A percentile compares a stretch with the other conserved stretches of the same genome.
Conservation (phyloP, 2,888 invertebrate genomes). For the Leptothorax acervorum region DNA sequence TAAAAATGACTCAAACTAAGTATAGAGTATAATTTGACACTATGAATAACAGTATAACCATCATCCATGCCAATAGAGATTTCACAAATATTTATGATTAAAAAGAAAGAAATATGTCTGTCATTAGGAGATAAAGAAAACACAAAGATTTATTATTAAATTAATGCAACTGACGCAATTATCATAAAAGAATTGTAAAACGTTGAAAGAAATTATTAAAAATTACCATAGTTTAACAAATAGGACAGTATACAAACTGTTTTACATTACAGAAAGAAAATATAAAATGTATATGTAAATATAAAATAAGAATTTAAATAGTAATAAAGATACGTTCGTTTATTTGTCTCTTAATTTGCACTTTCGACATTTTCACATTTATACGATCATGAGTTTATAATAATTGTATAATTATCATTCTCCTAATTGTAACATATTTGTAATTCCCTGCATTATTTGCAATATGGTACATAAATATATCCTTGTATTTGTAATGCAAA, state of each 20-base stretch:
- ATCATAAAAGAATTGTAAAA: not conserved
- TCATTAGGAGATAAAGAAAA: not conserved
- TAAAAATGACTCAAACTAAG: too few species aligned
- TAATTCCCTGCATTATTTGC: not conserved
- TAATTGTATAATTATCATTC: not conserved
- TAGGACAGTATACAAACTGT: not conserved
- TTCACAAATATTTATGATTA: not conserved
- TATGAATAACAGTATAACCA: not conserved
- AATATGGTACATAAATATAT: not conserved
- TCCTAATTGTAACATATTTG: not conserved
- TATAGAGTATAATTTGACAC: too few species aligned
- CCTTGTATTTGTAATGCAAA: not conserved
- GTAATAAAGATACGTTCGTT: not conserved
- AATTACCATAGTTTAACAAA: not conserved
- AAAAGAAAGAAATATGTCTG: not conserved
- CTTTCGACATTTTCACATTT: not conserved
- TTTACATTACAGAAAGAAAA: too few species aligned
- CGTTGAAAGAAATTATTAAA: not conserved
- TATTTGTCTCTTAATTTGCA: not conserved
- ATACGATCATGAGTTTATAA: not conserved
- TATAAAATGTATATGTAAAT: not conserved
- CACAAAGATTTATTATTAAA: not conserved
- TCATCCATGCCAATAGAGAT: not conserved
- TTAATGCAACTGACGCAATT: slow-evolving; percentile 6
- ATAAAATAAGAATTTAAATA: not conserved